Base-by-base conservation (phyloP, 2,888 invertebrate genomes). In the Andrena dorsata region DNA sequence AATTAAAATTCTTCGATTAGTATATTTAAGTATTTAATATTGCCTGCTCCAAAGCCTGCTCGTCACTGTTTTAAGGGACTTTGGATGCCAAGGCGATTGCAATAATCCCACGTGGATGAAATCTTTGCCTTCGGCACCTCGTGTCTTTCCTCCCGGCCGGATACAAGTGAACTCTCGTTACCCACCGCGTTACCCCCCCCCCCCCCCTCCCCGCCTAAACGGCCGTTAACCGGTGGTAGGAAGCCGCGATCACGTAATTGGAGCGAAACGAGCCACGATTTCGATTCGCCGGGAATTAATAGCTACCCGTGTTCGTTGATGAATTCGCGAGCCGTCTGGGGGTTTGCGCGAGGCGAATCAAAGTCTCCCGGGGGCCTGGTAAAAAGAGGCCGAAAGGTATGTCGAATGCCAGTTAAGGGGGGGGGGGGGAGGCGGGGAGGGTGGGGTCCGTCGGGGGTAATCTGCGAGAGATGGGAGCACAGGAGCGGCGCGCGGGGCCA, bases 301-400 rank as follows among this genome's bases (percentile, higher is more conserved):
- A 56, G 83, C 81, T 75, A 79, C 72, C 69, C 71, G 80, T 76
- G 79, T 66, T 79, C 61, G 76, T 16, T 64, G 71, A 79, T 69
- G 74, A 76, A 83, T 75, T 65, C 68, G 68, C 80, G 63, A 56
- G 53, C 23, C 30, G 47, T 58, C 8, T 23, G 32, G 56, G 60
- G 60, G 47, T 26, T 65, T 61, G 58, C 41, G 70, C 80, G 66
- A 60, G 69, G 68, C 71, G 80, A 79, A 75, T 78, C 76, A 51
- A 71, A 71, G 53, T 16, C 28, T 7, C 32, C 2, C 35, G 35
- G 23, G 32, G 65, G 60, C 28, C 41, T 16, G 65, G 79, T 58
- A 76, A 76, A 73, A 77, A 64, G 66, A 75, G 61, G 72, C 64
- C 69, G 61, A 72, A 60, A 51, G 68, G 81, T 70, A 72, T 65